phyloP scores from a whole-genome alignment of 1,140 invertebrate genomes.

The Caerostris extrusa region DNA sequence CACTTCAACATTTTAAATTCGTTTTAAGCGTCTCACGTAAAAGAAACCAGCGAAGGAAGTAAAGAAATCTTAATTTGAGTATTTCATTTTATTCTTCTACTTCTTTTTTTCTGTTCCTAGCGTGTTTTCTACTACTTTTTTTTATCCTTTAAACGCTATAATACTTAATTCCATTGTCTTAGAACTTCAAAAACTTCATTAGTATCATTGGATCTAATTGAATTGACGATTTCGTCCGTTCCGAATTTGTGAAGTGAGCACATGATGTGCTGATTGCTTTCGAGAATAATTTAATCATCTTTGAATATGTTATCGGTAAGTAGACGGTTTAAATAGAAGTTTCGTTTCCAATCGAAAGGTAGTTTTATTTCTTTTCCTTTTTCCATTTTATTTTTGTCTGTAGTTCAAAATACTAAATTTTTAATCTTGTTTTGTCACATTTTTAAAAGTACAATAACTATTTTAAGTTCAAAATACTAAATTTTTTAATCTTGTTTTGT shows the following conservation, averaged over 20 bases:
- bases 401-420: too few relatives aligned
- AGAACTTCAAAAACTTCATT: slow-evolving; percentile 28
- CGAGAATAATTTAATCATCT: slow-evolving; percentile 18
- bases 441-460: too few relatives aligned
- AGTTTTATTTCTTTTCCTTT: neutral
- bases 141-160: slow-evolving; percentile 19
- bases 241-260: neutral
- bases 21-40: neutral
- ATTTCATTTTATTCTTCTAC: slow-evolving; percentile 10
- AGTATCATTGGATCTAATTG: slow-evolving; percentile 52
- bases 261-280: slow-evolving; percentile 22
- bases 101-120: neutral
- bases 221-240: slow-evolving; percentile 5
- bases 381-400: neutral
- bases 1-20: neutral
- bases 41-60: neutral
- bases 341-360: neutral
- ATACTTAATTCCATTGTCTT: slow-evolving; percentile 40
- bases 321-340: neutral
- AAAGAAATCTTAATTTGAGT: neutral
- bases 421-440: too few relatives aligned
- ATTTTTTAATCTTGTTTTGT: too few relatives aligned
- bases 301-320: neutral
- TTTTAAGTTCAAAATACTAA: too few relatives aligned
- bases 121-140: neutral